Evolutionary conservation across 2,888 invertebrate species (phyloP), one percentile per base, ranked within the genome.

Genomic region (Chymomyza caudatula): DNA sequence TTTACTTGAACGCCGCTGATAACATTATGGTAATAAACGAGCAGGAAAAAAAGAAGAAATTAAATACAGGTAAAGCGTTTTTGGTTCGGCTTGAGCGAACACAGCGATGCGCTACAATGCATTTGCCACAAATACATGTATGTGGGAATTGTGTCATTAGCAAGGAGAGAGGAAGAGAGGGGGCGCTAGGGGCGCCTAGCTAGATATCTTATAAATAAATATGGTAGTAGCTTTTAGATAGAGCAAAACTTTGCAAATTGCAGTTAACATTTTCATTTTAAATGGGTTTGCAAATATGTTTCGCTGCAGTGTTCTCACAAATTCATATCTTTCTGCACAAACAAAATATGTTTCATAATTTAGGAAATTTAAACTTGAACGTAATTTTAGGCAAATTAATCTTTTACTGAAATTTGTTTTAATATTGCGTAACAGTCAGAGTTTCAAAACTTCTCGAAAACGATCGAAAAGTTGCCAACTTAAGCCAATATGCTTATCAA

Each of bases 1-100:
- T 83, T 77, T 76, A 83, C 80, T 76, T 74, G 52, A 63, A 25
- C 60, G 53, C 72, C 60, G 67, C 58, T 44, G 67, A 68, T 60
- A 65, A 77, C 76, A 69, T 51, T 56, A 52, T 25, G 52, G 49
- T 44, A 53, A 56, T 43, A 23, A 59, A 58, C 42, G 25, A 57
- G 59, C 19, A 53, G 43, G 20, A 57, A 58, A 19, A 60, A 43
- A 63, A 68, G 49, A 67, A 71, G 65, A 64, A 70, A 67, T 67
- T 54, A 68, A 72, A 69, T 55, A 67, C 75, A 73, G 59, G 59
- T 69, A 69, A 67, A 56, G 56, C 61, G 69, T 59, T 68, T 69
- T 43, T 47, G 25, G 74, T 75, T 77, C 69, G 63, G 74, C 77
- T 76, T 69, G 62, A 73, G 65, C 51, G 64, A 37, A 69, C 61